Evolutionary conservation across 2,888 invertebrate genomes (phyloP).

Genomic region (Spialia ferax): DNA sequence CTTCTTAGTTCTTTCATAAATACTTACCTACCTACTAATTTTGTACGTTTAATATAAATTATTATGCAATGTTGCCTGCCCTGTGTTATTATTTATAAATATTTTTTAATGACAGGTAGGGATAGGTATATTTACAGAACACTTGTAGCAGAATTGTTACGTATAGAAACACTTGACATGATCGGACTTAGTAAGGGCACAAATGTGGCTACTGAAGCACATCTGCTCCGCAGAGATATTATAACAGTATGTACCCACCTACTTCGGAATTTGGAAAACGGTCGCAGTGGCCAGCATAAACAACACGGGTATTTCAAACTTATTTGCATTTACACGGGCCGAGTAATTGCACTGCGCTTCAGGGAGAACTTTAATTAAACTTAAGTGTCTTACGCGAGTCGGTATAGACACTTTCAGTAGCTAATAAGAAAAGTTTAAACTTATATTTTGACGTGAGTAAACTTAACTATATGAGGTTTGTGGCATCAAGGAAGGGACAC

Average conservation of each 20-base stretch:
- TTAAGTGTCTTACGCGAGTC: constrained; percentile 77
- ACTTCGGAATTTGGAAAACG: constrained; percentile 53
- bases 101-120: too few relatives aligned
- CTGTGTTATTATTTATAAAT: too few relatives aligned
- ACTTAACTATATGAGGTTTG: constrained; percentile 9
- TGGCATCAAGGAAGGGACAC: not conserved
- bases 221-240: constrained; percentile 20
- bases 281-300: constrained; percentile 69
- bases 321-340: constrained; percentile 85
- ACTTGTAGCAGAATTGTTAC: too few relatives aligned
- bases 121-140: too few relatives aligned
- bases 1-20: too few relatives aligned
- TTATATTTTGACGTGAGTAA: constrained; percentile 12
- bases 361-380: constrained; percentile 84
- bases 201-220: constrained; percentile 16
- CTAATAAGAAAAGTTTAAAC: constrained; percentile 78
- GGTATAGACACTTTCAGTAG: constrained; percentile 68
- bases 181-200: not conserved
- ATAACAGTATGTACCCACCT: not conserved
- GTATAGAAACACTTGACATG: too few relatives aligned
- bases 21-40: too few relatives aligned
- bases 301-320: constrained; percentile 76
- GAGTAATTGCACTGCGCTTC: constrained; percentile 83
- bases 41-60: too few relatives aligned
- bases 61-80: too few relatives aligned